Evolutionary conservation across 2,113 vertebrate species (phyloP).

Genomic region (Cyanoderma ruficeps): DNA sequence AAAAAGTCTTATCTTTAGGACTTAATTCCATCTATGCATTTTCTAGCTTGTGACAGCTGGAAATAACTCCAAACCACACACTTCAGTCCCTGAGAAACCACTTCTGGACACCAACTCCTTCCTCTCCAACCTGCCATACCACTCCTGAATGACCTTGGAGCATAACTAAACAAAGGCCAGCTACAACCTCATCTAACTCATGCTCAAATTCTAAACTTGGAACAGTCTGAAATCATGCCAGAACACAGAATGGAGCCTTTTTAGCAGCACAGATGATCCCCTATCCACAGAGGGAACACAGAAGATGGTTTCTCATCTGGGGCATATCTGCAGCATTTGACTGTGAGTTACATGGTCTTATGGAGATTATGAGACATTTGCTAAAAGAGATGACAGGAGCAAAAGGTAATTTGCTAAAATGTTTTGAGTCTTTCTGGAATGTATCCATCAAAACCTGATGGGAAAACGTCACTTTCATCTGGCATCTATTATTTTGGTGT

Average conservation of each 20-base stretch:
- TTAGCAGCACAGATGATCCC: constrained; percentile 65
- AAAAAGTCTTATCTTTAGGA: neutral
- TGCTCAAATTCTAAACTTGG: constrained; percentile 14
- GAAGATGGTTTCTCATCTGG: constrained; percentile 68
- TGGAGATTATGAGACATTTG: constrained; percentile 26
- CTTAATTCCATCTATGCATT: neutral
- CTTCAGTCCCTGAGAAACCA: neutral
- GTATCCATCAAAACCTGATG: constrained; percentile 15
- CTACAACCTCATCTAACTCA: neutral
- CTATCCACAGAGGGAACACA: constrained; percentile 41
- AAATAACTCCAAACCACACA: neutral
- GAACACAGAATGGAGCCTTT: constrained; percentile 38
- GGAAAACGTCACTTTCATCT: constrained; percentile 34
- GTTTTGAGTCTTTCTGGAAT: constrained; percentile 45
- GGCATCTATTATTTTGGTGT: constrained; percentile 4
- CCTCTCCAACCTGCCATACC: neutral
- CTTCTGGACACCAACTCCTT: neutral
- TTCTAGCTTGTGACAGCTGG: neutral
- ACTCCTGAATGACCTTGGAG: neutral
- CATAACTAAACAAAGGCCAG: neutral
- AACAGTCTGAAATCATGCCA: constrained; percentile 34
- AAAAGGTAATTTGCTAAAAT: constrained; percentile 66
- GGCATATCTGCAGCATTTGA: constrained; percentile 22
- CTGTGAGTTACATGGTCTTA: constrained; percentile 23
- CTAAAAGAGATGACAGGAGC: constrained; percentile 43